Evolutionary conservation across 2,888 invertebrate genomes (phyloP), one percentile per base, ranked within the genome.

Genomic region (Parnassius apollo): DNA sequence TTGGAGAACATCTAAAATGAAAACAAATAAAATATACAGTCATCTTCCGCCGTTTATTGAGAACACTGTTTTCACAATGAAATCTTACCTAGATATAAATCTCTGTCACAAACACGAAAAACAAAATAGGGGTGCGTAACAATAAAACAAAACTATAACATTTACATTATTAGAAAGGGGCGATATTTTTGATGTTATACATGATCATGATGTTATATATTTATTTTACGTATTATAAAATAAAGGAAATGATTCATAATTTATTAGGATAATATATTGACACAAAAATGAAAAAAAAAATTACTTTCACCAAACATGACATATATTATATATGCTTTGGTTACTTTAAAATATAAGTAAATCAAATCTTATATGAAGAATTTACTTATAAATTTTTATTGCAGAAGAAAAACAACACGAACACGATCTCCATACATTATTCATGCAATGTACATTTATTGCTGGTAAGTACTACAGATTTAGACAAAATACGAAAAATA

Each of bases 121-220:
- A 88, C 83, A 90, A 86, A 79, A 83, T 79, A 80, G 81, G 83
- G 88, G 81, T 76, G 83, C 83, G 85, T 86, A 90, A 89, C 89
- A 90, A 90, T 83, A 84, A 90, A 90, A 86, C 83, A 79, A 85
- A 77, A 84, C 69, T 67, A 70, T 67, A 67, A 71, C 70, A 69
- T 65, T 64, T 52, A 50, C 18, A 58, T 44, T 60, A 58, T 44
- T 60, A 59, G 35, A 44, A 57, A 56, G 51, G 35, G 2, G 44
- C 44, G 48, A 58, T 44, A 53, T 48, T 53, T 18, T 53, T 12
- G 52, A 52, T 35, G 25, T 51, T 52, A 22, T 46, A 46, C 12
- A 46, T 18, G 18, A 18, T 18, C 18, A 18, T 18, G 18, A 18
- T 18, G 18, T 18, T 18, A 18, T 18, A 18, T 1, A 18, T 18